Conservation (phyloP, 2,113 vertebrate species). For the Mohoua ochrocephala region DNA sequence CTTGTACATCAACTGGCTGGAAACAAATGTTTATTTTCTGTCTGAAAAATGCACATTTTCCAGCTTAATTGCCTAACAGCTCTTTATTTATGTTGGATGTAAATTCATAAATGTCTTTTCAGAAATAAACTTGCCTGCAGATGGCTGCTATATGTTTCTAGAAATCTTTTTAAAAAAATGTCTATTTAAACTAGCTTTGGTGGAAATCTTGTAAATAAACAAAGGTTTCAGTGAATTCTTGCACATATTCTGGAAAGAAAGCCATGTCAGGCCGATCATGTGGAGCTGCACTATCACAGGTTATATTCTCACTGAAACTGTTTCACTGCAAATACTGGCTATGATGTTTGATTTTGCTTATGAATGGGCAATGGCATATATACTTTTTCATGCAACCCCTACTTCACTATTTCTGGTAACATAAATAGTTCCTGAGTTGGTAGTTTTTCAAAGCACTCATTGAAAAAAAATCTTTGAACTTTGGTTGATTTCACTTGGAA, state of each 20-base stretch:
- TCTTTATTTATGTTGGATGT: conserved; percentile 41
- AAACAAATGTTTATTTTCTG: conserved; percentile 62
- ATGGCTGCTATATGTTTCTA: not conserved
- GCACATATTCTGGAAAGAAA: not conserved
- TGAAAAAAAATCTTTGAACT: not conserved
- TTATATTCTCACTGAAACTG: not conserved
- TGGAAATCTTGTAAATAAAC: conserved; percentile 45
- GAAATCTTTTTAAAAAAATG: not conserved
- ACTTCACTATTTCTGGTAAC: not conserved
- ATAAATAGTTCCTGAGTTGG: not conserved
- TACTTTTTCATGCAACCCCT: not conserved
- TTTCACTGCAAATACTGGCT: not conserved
- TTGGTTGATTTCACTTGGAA: conserved; percentile 23
- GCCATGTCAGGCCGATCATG: not conserved
- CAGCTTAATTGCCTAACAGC: conserved; percentile 4
- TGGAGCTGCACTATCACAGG: not conserved
- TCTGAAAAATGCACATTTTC: conserved; percentile 39
- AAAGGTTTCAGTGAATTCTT: conserved; percentile 2
- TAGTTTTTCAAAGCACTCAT: not conserved
- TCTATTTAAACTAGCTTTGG: conserved; percentile 30
- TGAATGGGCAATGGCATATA: not conserved
- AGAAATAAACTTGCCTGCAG: conserved; percentile 36
- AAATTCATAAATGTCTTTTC: conserved; percentile 37
- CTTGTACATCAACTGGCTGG: conserved; percentile 1
- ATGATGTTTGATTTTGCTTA: not conserved